A percentile compares a stretch with the other conserved stretches of the same genome.
Conservation (phyloP, 64 coral and sea anemone species). For the Pocillopora damicornis region DNA sequence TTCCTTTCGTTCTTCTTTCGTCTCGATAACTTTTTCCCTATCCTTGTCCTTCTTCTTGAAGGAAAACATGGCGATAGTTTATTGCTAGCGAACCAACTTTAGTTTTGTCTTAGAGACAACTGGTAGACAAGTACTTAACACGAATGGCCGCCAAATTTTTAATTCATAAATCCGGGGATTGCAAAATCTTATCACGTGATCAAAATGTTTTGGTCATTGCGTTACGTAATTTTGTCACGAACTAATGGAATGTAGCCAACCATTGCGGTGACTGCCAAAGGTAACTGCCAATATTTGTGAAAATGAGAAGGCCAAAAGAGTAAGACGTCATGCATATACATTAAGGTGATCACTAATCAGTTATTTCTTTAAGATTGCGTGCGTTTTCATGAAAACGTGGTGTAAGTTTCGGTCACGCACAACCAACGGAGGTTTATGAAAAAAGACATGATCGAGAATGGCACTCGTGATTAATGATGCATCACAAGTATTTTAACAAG, state of each 20-base stretch:
- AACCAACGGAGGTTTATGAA: no score
- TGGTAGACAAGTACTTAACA: constrained; percentile 2
- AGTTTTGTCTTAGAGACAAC: constrained; percentile 54
- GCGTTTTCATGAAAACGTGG: no score
- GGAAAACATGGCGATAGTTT: constrained; percentile 77
- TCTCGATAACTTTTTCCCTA: constrained; percentile 73
- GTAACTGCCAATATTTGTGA: no score
- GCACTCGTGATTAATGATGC: no score
- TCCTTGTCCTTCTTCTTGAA: constrained; percentile 97
- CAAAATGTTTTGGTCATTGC: constrained; percentile 1
- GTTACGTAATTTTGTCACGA: neutral
- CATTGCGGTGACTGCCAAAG: no score
- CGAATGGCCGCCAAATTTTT: constrained; percentile 99
- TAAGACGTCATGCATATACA: no score
- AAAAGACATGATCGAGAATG: no score
- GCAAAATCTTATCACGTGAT: constrained; percentile 67
- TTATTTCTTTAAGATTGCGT: no score
- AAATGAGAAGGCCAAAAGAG: no score
- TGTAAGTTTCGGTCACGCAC: no score
- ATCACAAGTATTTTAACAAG: no score
- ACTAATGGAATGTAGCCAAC: neutral
- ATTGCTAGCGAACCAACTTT: neutral
- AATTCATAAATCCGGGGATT: constrained; percentile 76
- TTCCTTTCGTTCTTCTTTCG: constrained; percentile 84
- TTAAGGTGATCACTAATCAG: no score